Base-by-base conservation (phyloP, 2,113 vertebrate genomes). In the Epinephelus cyanopodus region DNA sequence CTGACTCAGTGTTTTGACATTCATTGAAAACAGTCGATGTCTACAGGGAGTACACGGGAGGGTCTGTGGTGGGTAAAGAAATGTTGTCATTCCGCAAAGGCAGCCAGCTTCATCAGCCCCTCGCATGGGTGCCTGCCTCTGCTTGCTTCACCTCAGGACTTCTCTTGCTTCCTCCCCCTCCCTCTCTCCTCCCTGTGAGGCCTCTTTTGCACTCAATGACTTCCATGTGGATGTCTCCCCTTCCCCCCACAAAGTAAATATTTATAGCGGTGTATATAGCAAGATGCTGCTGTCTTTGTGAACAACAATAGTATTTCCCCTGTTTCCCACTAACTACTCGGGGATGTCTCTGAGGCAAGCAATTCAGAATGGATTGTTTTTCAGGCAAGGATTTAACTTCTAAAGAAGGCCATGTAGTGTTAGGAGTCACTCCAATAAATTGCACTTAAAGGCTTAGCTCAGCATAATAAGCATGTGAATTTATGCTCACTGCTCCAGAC, bases 121-220 rank as follows among this genome's bases (percentile, higher is more conserved):
- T 73, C 27, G 27, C 81, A 82, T 74, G 65, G 65, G 4, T 67
- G 80, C 79, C 54, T 80, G 83, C 82, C 72, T 82, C 56, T 56
- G 47, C 77, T 69, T 84, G 61, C 74, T 70, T 69, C 69, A 78
- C 48, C 68, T 82, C 79, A 60, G 61, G 23, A 83, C 18, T 39
- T 56, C 80, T 39, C 71, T 66, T 27, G 23, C 19, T 17, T 56
- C 33, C 29, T 48, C 54, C 52, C 19, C 18, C 53, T 21, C 52
- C 9, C 62, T 73, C 42, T 53, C 60, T 66, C 70, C 73, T 66
- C 65, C 76, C 62, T 56, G 17, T 45, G 78, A 82, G 84, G 84
- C 84, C 86, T 84, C 76, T 74, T 81, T 62, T 92, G 83, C 79
- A 89, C 87, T 89, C 71, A 70, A n/a, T 86, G 74, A 87, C 86